A percentile compares a stretch with the other conserved stretches of the same genome.
phyloP scores from a whole-genome alignment of 2,888 invertebrate genomes.

The Halictus ligatus region DNA sequence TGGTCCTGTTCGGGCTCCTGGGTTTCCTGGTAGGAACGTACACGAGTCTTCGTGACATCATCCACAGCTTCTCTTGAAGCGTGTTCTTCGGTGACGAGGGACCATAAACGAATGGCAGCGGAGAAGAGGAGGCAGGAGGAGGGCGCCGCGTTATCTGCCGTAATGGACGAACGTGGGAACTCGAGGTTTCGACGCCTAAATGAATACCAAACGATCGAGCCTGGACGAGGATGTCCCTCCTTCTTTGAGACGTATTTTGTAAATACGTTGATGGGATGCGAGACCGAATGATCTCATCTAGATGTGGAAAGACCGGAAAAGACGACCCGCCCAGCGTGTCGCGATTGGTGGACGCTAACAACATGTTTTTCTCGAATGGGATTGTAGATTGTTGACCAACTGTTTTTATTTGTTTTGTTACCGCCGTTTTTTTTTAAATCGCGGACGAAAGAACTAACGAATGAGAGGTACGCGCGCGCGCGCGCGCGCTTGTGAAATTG shows the following conservation, averaged over 20 bases:
- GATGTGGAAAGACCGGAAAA: neutral
- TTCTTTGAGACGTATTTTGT: conserved; percentile 32
- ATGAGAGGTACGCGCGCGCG: neutral
- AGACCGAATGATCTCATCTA: conserved; percentile 21
- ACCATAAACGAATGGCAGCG: neutral
- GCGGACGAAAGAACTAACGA: neutral
- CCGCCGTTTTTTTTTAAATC: neutral
- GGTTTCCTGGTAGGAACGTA: conserved; percentile 90
- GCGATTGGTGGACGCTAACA: neutral
- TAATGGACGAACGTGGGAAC: conserved; percentile 15
- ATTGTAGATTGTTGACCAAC: conserved; percentile 8
- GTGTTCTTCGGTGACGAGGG: neutral
- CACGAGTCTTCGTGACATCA: conserved; percentile 88
- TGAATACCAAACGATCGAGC: conserved; percentile 30
- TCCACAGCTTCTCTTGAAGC: conserved; percentile 85
- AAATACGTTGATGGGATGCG: conserved; percentile 30
- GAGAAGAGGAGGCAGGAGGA: neutral
- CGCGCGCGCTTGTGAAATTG: neutral
- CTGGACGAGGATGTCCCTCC: conserved; percentile 30
- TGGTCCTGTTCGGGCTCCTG: conserved; percentile 88
- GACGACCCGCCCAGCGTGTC: conserved; percentile 18
- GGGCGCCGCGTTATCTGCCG: conserved; percentile 15
- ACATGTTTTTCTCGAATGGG: neutral
- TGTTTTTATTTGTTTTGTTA: conserved; percentile 18
- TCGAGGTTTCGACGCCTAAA: conserved; percentile 41